Evolutionary conservation across 2,888 invertebrate genomes (phyloP).

Genomic region (Eurytoma californica): DNA sequence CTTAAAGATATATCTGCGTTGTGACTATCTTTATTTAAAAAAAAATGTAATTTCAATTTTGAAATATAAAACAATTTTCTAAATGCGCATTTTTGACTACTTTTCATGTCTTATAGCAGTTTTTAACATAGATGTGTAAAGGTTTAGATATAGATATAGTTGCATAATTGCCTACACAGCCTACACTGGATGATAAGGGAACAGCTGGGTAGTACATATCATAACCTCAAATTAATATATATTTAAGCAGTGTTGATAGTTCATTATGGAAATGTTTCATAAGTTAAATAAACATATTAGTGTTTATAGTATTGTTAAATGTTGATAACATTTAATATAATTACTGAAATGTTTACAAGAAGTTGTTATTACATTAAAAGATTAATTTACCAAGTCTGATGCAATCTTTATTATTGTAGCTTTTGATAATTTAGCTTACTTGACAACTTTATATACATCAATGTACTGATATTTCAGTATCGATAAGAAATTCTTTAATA

Average conservation of each 20-base stretch:
- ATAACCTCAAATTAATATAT: slow-evolving; percentile 46
- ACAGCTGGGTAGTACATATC: slow-evolving; percentile 35
- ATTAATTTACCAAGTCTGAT: slow-evolving; percentile 26
- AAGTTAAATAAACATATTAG: background rate
- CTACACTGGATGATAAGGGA: slow-evolving; percentile 14
- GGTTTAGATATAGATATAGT: background rate
- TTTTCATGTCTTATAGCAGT: slow-evolving; percentile 8
- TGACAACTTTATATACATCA: slow-evolving; percentile 2
- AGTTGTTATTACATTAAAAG: background rate
- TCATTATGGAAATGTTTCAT: background rate
- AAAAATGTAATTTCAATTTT: slow-evolving; percentile 29
- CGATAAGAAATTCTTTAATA: background rate
- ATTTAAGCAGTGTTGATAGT: slow-evolving; percentile 20
- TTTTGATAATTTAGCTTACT: slow-evolving; percentile 15
- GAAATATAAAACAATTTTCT: slow-evolving; percentile 25
- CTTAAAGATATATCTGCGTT: slow-evolving; percentile 17
- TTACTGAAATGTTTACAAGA: background rate
- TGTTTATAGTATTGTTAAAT: background rate
- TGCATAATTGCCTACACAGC: background rate
- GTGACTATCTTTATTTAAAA: slow-evolving; percentile 27
- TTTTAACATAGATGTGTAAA: background rate
- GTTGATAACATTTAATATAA: background rate
- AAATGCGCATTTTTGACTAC: slow-evolving; percentile 11
- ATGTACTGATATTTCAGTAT: slow-evolving; percentile 14
- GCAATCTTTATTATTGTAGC: slow-evolving; percentile 11